Evolutionary conservation across 2,888 invertebrate species (phyloP).

Genomic region (Sclerodermus sp.): DNA sequence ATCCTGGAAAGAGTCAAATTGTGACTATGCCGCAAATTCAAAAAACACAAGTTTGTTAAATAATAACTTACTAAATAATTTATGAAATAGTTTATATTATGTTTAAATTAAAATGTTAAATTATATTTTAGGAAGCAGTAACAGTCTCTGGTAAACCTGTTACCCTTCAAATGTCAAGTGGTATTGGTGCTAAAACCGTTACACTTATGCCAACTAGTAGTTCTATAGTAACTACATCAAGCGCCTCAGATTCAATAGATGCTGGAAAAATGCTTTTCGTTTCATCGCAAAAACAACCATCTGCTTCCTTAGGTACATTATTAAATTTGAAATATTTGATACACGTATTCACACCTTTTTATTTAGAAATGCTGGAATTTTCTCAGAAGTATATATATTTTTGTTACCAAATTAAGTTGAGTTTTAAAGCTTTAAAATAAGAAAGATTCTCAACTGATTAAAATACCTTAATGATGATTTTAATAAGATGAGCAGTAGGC

Average conservation of each 20-base stretch:
- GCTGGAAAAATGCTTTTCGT: constrained; percentile 53
- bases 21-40: constrained; percentile 54
- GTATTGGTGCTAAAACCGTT: constrained; percentile 65
- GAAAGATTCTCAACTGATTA: too few relatives aligned
- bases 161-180: constrained; percentile 70
- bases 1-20: constrained; percentile 51
- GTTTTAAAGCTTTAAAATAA: too few relatives aligned
- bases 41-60: constrained; percentile 40
- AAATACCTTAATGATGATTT: too few relatives aligned
- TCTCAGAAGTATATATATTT: too few relatives aligned
- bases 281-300: constrained; percentile 61
- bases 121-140: constrained; percentile 40
- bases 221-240: constrained; percentile 49
- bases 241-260: constrained; percentile 45
- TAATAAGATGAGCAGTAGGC: too few relatives aligned
- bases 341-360: too few relatives aligned
- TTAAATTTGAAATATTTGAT: neutral
- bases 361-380: too few relatives aligned
- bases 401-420: too few relatives aligned
- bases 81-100: neutral
- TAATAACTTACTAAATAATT: constrained; percentile 28
- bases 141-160: constrained; percentile 74
- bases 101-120: neutral
- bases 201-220: constrained; percentile 62
- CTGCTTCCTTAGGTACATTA: constrained; percentile 59